phyloP scores from a whole-genome alignment of 2,888 invertebrate species.

The Limnephilus rhombicus region DNA sequence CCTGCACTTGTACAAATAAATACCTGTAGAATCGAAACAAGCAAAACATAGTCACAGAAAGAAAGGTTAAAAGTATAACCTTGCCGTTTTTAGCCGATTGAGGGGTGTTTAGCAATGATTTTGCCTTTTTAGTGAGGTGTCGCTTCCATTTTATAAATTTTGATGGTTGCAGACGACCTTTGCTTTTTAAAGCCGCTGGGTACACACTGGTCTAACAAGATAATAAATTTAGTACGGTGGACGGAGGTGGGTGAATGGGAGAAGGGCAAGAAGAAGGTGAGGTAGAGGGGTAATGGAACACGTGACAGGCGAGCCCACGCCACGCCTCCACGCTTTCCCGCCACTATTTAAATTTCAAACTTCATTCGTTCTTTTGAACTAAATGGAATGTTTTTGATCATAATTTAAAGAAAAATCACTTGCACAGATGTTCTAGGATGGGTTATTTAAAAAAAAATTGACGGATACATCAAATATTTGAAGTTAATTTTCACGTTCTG shows the following conservation, averaged over 20 bases:
- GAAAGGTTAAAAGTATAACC: neutral
- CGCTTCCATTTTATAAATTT: neutral
- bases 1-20: neutral
- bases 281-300: neutral
- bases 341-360: neutral
- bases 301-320: neutral
- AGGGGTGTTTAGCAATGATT: neutral
- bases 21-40: neutral
- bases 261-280: neutral
- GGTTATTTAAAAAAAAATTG: no score
- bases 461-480: no score
- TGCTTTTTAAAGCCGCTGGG: neutral
- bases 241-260: neutral
- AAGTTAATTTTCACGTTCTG: no score
- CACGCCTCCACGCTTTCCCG: neutral
- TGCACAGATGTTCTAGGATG: no score
- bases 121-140: neutral
- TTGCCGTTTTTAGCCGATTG: neutral
- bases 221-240: neutral
- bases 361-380: neutral
- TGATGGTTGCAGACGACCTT: neutral
- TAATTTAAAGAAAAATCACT: neutral
- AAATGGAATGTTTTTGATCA: neutral
- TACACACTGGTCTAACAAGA: neutral
- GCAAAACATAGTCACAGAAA: neutral